phyloP scores from a whole-genome alignment of 2,888 invertebrate species.

The Galeopsomyia nigrocyanea region DNA sequence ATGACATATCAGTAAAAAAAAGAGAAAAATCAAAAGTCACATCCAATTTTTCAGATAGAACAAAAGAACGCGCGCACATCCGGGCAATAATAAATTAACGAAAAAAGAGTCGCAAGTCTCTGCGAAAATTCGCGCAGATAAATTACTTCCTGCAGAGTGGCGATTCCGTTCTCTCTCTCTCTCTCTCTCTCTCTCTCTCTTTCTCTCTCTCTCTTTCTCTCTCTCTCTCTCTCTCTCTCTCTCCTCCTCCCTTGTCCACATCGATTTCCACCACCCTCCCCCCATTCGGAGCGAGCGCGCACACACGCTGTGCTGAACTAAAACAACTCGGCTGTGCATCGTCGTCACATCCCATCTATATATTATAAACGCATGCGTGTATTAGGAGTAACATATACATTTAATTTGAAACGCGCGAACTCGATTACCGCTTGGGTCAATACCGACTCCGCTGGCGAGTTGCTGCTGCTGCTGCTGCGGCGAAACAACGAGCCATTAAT shows the following conservation, averaged over 20 bases:
- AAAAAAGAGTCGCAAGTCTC: conserved; percentile 22
- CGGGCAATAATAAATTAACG: conserved; percentile 27
- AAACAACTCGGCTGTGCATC: background rate
- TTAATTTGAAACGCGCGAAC: conserved; percentile 50
- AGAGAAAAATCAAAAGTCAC: background rate
- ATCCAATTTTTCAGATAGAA: conserved; percentile 11
- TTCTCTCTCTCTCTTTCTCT: background rate
- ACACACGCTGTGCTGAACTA: background rate
- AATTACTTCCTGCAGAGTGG: conserved; percentile 36
- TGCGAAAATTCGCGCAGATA: conserved; percentile 33
- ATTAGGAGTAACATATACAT: conserved; percentile 48
- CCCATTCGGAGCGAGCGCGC: background rate
- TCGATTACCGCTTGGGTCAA: conserved; percentile 62
- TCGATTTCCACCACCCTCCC: conserved; percentile 30
- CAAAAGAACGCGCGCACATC: conserved; percentile 1
- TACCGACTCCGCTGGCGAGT: conserved; percentile 48
- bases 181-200: too few species aligned
- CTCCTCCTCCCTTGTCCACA: conserved; percentile 11
- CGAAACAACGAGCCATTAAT: conserved; percentile 63
- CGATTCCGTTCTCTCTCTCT: conserved; percentile 17
- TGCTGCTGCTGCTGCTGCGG: conserved; percentile 49
- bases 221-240: background rate
- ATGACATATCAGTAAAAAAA: background rate
- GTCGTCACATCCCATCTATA: conserved; percentile 2
- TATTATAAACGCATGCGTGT: conserved; percentile 38